Percentiles rank a stretch among this genome's conserved stretches.
phyloP scores from a whole-genome alignment of 2,888 invertebrate species.

The Lysandra coridon region DNA sequence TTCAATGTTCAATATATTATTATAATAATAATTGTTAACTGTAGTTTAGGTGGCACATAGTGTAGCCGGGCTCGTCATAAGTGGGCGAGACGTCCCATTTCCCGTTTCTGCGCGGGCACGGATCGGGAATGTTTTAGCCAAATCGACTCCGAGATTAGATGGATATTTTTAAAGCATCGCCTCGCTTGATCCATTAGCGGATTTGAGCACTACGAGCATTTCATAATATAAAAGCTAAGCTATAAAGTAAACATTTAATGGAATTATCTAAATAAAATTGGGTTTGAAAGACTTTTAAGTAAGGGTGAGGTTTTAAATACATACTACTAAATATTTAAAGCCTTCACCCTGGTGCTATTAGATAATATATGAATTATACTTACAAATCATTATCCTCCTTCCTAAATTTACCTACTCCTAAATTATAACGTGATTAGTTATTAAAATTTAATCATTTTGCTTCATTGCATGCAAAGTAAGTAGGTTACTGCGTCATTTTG shows the following conservation, averaged over 20 bases:
- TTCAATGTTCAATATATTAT: too few relatives aligned
- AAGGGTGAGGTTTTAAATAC: neutral
- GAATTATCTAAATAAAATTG: constrained; percentile 33
- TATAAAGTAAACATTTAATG: constrained; percentile 45
- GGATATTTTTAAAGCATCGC: constrained; percentile 71
- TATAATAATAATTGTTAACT: constrained; percentile 21
- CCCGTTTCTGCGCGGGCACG: constrained; percentile 58
- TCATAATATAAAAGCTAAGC: constrained; percentile 56
- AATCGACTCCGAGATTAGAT: constrained; percentile 67
- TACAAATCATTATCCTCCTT: too few relatives aligned
- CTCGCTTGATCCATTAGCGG: constrained; percentile 70
- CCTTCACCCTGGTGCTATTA: too few relatives aligned
- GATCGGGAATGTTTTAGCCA: constrained; percentile 67
- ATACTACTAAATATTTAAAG: too few relatives aligned
- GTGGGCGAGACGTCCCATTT: constrained; percentile 63
- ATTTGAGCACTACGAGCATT: constrained; percentile 61
- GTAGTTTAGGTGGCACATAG: constrained; percentile 35
- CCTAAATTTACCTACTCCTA: too few relatives aligned
- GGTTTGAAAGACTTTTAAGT: neutral
- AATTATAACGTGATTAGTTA: neutral
- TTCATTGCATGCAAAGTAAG: constrained; percentile 10
- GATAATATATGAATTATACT: too few relatives aligned
- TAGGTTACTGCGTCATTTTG: constrained; percentile 23
- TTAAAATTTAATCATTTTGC: constrained; percentile 6
- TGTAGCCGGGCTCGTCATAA: constrained; percentile 51